These are phyloP conservation scores for Agonum fuliginosum DNA, from an alignment of 2,888 invertebrate genomes.

Conservation along the genomic window DNA sequence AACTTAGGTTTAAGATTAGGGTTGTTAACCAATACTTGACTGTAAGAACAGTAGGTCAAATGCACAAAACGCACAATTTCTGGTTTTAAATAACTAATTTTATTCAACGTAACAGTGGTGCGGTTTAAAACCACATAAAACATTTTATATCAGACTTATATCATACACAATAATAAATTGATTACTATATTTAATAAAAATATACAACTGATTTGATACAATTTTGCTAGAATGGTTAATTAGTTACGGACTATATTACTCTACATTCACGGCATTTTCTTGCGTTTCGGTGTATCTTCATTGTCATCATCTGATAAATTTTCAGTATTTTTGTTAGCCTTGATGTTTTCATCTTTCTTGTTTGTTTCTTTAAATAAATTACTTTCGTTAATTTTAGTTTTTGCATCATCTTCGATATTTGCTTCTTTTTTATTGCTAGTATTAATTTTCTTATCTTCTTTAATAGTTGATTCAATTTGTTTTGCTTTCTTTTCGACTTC, in stretches of 20 bases:
- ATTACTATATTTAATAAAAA: conserved; percentile 39
- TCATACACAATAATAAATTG: conserved; percentile 52
- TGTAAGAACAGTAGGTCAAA: conserved; percentile 51
- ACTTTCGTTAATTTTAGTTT: background rate
- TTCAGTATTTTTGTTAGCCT: conserved; percentile 62
- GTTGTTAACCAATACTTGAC: conserved; percentile 74
- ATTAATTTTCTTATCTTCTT: conserved; percentile 62
- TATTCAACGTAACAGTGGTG: conserved; percentile 54
- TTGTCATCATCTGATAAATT: conserved; percentile 65
- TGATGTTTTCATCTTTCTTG: conserved; percentile 61
- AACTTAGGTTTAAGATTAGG: conserved; percentile 76
- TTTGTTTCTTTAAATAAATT: conserved; percentile 47
- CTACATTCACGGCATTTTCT: conserved; percentile 68
- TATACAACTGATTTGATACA: conserved; percentile 1
- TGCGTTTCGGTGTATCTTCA: conserved; percentile 68
- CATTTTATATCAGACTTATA: conserved; percentile 6
- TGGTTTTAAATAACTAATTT: conserved; percentile 50
- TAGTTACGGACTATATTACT: conserved; percentile 9
- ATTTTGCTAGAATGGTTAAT: conserved; percentile 43
- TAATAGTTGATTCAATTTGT: conserved; percentile 64
- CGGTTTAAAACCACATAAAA: conserved; percentile 31
- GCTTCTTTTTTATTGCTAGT: conserved; percentile 18
- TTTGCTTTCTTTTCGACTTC: conserved; percentile 71
- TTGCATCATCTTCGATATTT: conserved; percentile 67
- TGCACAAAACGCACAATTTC: conserved; percentile 57